Evolutionary conservation across 2,888 invertebrate genomes (phyloP), one percentile per base, ranked within the genome.

Genomic region (Emesis furor): DNA sequence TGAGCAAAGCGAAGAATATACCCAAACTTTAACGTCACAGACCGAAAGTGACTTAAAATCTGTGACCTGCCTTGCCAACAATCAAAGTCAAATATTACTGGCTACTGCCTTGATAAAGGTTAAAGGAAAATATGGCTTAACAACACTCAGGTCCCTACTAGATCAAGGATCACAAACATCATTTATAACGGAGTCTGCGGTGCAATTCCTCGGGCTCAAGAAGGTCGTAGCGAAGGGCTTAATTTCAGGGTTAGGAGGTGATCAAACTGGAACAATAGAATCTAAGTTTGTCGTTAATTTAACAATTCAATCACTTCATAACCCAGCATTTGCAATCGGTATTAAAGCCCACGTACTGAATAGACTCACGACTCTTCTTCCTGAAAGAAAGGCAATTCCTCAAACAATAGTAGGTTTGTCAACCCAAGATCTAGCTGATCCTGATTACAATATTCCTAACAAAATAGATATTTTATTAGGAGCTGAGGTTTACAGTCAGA

Each of bases 91-190:
- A 8, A 78, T 75, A 14, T 24, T 88, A 24, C 76, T 89, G 24
- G 87, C 87, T 4, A 89, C 88, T n/a, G 89, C 90, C 7, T 55
- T 88, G 1, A 77, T 89, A 4, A 73, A 80, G 8, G 88, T 76
- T 3, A 46, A 77, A 51, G 69, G 87, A 5, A 84, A 59, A 68
- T 76, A 75, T 5, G 88, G 88, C 1, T 4, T 12, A 4, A 30
- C 42, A 6, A 14, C 76, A 6, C 5, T 90, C 1, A 78, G 90
- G 59, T 86, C 86, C 6, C 79, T 91, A 12, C 6, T 91, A 7
- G 89, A 91, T 55, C 89, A 82, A 55, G 51, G 90, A 84, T 14
- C 69, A 83, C 39, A 89, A 88, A 73, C 77, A 7, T 81, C 73
- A 0, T 81, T 81, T 59, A 74, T 81, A 0, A 73, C 81, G 7